Base-by-base conservation (phyloP, 2,113 vertebrate genomes). In the Chlorodrepanis virens region DNA sequence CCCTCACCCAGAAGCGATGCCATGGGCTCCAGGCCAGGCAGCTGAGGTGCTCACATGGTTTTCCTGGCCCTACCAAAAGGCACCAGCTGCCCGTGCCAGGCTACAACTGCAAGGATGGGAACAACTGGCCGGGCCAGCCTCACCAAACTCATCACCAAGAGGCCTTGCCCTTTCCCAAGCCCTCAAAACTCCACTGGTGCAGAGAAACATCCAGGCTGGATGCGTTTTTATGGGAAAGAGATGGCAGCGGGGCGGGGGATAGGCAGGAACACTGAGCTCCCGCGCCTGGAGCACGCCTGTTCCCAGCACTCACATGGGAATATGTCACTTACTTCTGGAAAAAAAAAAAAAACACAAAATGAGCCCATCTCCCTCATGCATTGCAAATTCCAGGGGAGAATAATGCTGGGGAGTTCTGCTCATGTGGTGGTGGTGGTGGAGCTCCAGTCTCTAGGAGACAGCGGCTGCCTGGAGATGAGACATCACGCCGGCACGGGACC, bases 381-480 rank as follows among this genome's bases (percentile, higher is more conserved):
- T 90, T 90, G 94, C 90, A 95, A 93, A 96, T 96, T 88, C 49
- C 53, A 78, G 40, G 47, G 40, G 87, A 88, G 79, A 95, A 95
- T 93, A 92, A 95, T 12, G 31, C 61, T 52, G 47, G 49, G 92
- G 93, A 93, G 83, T 76, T 93, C 70, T 74, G 78, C 54, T 69
- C 10, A 9, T 0, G 16, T 17, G 16, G 76, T 60, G 57, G 15
- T 16, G 15, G 76, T 60, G 57, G 60, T 79, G 53, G 82, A 89
- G 79, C 93, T 90, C 88, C 47, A 94, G 94, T 94, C 84, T 97
- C 93, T 94, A 95, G 93, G 95, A 95, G 77, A 95, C 94, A 65
- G 95, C 24, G 1, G 78, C 94, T 95, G 93, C 90, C 87, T 96
- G 25, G 65, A 90, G 92, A 94, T 93, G 79, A 96, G 85, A 78